Base-by-base conservation (phyloP, 92 coral and sea anemone species). In the Metridium senile region DNA sequence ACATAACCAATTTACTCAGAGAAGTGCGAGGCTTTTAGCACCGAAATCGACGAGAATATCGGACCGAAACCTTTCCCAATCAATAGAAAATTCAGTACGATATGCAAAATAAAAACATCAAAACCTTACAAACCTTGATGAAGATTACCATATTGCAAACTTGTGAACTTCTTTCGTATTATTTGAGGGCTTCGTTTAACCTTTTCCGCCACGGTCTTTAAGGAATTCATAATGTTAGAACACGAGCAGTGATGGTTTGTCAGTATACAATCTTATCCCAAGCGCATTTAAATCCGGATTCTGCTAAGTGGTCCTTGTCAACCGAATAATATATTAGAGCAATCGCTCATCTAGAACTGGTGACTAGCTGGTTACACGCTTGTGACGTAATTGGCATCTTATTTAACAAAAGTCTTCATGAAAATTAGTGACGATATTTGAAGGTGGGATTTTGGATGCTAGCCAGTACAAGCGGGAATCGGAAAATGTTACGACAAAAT, bases 141-240 rank as follows among this genome's bases (percentile, higher is more conserved):
- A 32, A 66, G 18, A 31, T 79, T 79, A 8, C 68, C 76, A 25
- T 78, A 82, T 57, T 80, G 56, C 43, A 63, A 18, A 63, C 68
- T 30, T 6, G 54, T 65, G 9, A 96, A 66, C 81, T 91, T 96
- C 75, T 90, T 92, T 22, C 99, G 86, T n/a, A 96, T 85, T 17
- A 96, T 62, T 70, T 96, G 91, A 0, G 99, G 99, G 52, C 97
- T 96, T 52, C 89, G 77, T 63, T 87, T 93, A 18, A 96, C 99
- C 26, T 91, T 93, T 51, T 86, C 95, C 1, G 99, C 99, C 4
- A 96, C 93, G 16, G 72, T 74, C 70, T 89, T 91, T 47, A 91
- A 81, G 57, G 97, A 91, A 68, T 91, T 85, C 97, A 91, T 91
- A 22, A 10, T 70, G 70, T 9, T 9, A 4, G 31, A 9, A 6